Conservation (phyloP, 2,888 invertebrate species). For the Ditylenchus weischeri region DNA sequence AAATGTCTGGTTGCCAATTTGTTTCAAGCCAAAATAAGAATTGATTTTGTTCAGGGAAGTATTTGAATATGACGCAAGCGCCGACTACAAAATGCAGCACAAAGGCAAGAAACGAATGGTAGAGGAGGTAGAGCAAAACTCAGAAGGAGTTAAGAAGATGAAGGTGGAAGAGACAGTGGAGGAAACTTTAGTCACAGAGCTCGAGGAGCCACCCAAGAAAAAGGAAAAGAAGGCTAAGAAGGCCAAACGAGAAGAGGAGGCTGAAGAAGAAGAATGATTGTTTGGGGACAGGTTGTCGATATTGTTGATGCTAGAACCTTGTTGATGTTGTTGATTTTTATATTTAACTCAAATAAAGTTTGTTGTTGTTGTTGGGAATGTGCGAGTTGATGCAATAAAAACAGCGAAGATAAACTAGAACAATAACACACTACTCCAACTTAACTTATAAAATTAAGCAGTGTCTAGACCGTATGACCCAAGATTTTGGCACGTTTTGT, state of each 20-base stretch:
- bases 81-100: slow-evolving; percentile 34
- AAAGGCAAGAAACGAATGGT: neutral
- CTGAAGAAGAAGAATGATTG: neutral
- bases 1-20: too few species aligned
- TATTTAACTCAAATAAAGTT: too few species aligned
- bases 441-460: too few species aligned
- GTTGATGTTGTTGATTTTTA: too few species aligned
- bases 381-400: too few species aligned
- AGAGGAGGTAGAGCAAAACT: neutral
- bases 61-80: slow-evolving; percentile 47
- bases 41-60: slow-evolving; percentile 44
- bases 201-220: neutral
- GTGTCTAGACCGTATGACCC: too few species aligned
- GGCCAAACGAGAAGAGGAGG: neutral
- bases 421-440: too few species aligned
- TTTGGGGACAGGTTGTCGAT: too few species aligned
- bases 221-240: slow-evolving; percentile 10
- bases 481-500: too few species aligned
- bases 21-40: neutral
- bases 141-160: slow-evolving; percentile 1
- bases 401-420: too few species aligned
- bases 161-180: slow-evolving; percentile 9
- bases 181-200: neutral
- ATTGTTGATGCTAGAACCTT: too few species aligned
- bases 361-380: too few species aligned